Evolutionary conservation across 1,140 invertebrate genomes (phyloP), one percentile per base, ranked within the genome.

Genomic region (Euborellia annulipes): DNA sequence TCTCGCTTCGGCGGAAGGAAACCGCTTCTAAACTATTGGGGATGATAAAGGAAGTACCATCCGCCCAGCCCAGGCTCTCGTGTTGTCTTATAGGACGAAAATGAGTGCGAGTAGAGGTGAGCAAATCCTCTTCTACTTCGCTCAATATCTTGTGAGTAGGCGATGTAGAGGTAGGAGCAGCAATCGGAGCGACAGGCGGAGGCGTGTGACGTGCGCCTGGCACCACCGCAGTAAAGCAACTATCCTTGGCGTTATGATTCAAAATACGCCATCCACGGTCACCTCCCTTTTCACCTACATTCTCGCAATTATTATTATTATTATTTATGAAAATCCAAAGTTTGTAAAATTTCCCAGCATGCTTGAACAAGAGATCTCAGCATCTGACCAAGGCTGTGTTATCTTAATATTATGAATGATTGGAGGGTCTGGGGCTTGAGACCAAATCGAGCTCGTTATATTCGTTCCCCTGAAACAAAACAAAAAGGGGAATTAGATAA

Each of bases 31-130:
- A 61, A 48, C 69, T 71, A 59, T 71, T 72, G 52, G 72, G 68
- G 39, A 82, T 75, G 32, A 71, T 65, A 61, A 81, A 81, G 1
- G 75, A 76, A 21, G 76, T 75, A 30, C 78, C 78, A 58, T 81
- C 76, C 32, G 70, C 71, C 39, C 51, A 45, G 30, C 47, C 49
- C 3, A 62, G 58, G 46, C 51, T 60, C 18, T 72, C 71, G 11
- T 27, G 23, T 48, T 67, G 62, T 55, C 72, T 72, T 50, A 85
- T 85, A 2, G 82, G 82, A 46, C 72, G 71, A 65, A 86, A 86
- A 61, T 84, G 81, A 40, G 80, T 82, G 39, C 73, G 70, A 43
- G 72, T 64, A 2, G 79, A 82, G 11, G 74, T 79, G 19, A 83
- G 62, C 41, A 83, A 60, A 60, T 81, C 76, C 58, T 84, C 79